A percentile compares a stretch with the other conserved stretches of the same genome.
phyloP scores from a whole-genome alignment of 2,113 vertebrate genomes.

The Rhinolophus ferrumequinum region DNA sequence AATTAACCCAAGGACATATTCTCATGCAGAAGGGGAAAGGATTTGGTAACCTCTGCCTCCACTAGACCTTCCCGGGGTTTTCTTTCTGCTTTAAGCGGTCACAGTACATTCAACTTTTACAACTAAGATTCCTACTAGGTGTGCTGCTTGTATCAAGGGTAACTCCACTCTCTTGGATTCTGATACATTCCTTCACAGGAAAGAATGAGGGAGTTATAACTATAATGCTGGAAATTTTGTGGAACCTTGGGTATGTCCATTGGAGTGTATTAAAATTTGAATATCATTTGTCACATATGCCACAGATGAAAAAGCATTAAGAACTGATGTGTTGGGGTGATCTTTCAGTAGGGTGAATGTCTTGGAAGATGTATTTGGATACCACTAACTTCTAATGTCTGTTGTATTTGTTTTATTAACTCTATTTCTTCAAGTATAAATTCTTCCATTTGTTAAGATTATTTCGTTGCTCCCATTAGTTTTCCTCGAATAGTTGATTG shows the following conservation, averaged over 20 bases:
- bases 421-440: constrained; percentile 52
- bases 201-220: background rate
- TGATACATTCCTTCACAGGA: background rate
- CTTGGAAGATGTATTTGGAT: background rate
- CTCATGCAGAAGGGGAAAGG: background rate
- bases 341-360: background rate
- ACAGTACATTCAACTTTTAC: background rate
- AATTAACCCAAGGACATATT: constrained; percentile 42
- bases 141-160: background rate
- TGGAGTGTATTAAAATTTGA: background rate
- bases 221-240: background rate
- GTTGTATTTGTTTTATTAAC: background rate
- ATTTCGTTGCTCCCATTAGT: background rate
- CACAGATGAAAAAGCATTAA: background rate
- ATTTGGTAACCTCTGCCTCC: background rate
- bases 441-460: background rate
- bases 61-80: background rate
- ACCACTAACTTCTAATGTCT: background rate
- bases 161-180: background rate
- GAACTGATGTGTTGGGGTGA: background rate
- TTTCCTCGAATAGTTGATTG: background rate
- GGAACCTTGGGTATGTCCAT: background rate
- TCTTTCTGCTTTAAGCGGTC: background rate
- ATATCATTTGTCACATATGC: background rate
- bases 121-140: background rate